phyloP scores from a whole-genome alignment of 2,888 invertebrate genomes.

The Drosophila limbata region DNA sequence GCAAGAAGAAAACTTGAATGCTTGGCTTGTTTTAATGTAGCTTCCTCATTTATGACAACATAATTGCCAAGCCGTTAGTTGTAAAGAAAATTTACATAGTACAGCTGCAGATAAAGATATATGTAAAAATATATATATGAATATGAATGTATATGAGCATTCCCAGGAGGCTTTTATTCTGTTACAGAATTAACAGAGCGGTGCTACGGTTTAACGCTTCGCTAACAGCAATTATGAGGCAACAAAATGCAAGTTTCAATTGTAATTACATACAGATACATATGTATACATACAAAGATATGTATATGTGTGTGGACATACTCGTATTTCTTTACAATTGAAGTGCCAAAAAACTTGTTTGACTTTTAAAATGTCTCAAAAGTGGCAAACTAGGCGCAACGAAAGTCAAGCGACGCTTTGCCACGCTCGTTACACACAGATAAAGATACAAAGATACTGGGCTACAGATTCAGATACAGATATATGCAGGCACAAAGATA shows the following conservation, averaged over 20 bases:
- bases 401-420: conserved; percentile 66
- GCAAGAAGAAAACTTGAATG: conserved; percentile 49
- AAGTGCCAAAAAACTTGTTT: conserved; percentile 39
- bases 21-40: conserved; percentile 55
- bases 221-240: conserved; percentile 71
- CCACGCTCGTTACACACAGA: conserved; percentile 61
- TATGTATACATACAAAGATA: background rate
- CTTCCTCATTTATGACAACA: conserved; percentile 65
- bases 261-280: conserved; percentile 12
- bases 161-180: conserved; percentile 37
- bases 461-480: conserved; percentile 24
- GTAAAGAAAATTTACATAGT: conserved; percentile 42
- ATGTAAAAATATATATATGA: conserved; percentile 4
- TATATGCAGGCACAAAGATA: conserved; percentile 10
- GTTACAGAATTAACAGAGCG: conserved; percentile 73
- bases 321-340: conserved; percentile 11
- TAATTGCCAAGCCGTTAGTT: conserved; percentile 68
- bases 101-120: conserved; percentile 18
- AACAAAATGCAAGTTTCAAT: conserved; percentile 49
- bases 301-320: background rate
- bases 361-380: conserved; percentile 27
- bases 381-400: conserved; percentile 58
- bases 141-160: conserved; percentile 6
- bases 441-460: conserved; percentile 21
- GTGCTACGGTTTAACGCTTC: conserved; percentile 69